Conservation (phyloP, 2,797 vertebrate genomes). For the Petrocephalus sullivani region DNA sequence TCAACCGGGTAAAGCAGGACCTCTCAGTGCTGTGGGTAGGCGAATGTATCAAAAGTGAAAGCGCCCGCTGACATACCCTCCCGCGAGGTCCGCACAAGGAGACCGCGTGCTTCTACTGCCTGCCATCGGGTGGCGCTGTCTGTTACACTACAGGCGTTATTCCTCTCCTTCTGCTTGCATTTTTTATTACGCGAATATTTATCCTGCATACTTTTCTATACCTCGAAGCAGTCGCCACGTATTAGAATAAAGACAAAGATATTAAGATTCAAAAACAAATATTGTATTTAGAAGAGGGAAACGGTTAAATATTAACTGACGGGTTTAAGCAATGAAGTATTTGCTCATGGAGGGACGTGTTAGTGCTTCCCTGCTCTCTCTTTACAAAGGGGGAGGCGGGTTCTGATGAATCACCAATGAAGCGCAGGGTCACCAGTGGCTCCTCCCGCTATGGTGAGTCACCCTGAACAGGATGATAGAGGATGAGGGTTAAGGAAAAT, state of each 20-base stretch:
- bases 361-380: too few relatives aligned
- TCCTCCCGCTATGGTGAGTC: neutral
- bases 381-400: too few relatives aligned
- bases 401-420: too few relatives aligned
- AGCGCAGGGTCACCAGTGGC: neutral
- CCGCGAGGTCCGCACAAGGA: neutral
- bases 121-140: slow-evolving; percentile 43
- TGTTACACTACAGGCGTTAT: slow-evolving; percentile 13
- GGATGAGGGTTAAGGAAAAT: neutral
- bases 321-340: neutral
- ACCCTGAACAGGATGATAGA: neutral
- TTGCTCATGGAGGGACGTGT: neutral
- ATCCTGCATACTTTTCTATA: neutral
- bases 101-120: neutral
- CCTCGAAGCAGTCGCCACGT: neutral
- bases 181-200: slow-evolving; percentile 15
- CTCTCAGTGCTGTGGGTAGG: neutral
- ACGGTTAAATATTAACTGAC: neutral
- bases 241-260: neutral
- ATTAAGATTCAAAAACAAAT: neutral
- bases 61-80: neutral
- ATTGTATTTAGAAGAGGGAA: neutral
- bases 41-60: neutral
- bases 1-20: neutral
- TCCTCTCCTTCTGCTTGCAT: neutral